Evolutionary conservation across 1,140 invertebrate genomes (phyloP), one percentile per base, ranked within the genome.

Genomic region (Drosophila dunni): DNA sequence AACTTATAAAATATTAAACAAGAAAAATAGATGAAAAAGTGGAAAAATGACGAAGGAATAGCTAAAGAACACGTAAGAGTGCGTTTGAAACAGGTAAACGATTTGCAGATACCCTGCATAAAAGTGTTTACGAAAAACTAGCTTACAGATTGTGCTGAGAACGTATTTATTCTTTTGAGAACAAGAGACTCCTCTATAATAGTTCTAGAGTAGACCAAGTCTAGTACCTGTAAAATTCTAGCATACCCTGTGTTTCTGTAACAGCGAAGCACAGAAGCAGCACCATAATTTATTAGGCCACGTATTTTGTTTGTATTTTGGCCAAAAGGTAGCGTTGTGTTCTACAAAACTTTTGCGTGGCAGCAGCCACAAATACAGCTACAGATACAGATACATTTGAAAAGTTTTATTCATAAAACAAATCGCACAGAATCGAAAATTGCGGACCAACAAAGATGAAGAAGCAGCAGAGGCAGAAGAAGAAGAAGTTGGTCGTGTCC

Each of bases 391-490:
- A 85, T 79, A 85, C 71, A 85, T 85, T 85, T 85, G 84, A 75
- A 79, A 86, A 89, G 72, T 80, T 89, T 83, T 86, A 79, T 89
- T 68, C 84, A 73, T 73, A 82, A 89, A 89, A 86, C 82, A 88
- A 88, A 86, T 86, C 82, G 82, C 75, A 86, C 83, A 88, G 81
- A 81, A 89, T 86, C 83, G 83, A 86, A 86, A 86, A 81, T 86
- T 88, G 84, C 72, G 51, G 62, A 79, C 78, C 70, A 68, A 54
- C 24, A 29, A 29, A 29, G 24, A 29, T 29, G 6, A 29, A 29
- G 24, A 29, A 29, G 24, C 6, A 29, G 24, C 5, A 29, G 24
- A 29, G 24, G 24, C 5, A 29, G 24, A 29, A 29, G 24, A 20
- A 53, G 34, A 36, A 50, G 15, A 70, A 45, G 24, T 46, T 61